These are phyloP conservation scores for Frankliniella intonsa DNA, from an alignment of 2,888 invertebrate species.

Conservation along the genomic window DNA sequence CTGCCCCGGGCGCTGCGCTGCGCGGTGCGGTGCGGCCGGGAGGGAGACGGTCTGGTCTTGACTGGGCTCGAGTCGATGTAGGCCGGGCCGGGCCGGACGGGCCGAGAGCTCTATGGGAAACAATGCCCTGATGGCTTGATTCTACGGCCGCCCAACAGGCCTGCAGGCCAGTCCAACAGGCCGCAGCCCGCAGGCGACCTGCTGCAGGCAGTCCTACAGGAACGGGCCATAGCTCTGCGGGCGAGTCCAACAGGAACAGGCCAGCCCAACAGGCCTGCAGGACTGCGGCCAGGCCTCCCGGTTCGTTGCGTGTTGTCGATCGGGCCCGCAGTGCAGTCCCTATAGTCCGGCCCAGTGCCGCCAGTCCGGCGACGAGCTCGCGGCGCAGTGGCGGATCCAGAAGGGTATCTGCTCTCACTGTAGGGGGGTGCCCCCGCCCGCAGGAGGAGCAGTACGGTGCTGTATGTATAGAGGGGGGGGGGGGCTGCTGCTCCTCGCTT, in stretches of 20 bases:
- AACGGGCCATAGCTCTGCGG: no score
- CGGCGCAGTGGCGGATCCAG: no score
- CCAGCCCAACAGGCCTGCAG: not conserved
- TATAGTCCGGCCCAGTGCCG: no score
- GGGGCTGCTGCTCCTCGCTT: no score
- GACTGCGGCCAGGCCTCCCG: not conserved
- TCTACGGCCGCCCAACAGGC: not conserved
- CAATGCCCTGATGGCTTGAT: constrained; percentile 20
- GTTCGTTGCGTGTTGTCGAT: not conserved
- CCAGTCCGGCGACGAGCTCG: no score
- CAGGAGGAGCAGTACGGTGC: no score
- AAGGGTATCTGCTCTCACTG: no score
- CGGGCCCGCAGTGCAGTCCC: no score
- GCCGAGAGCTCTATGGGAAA: constrained; percentile 12
- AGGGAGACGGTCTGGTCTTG: not conserved
- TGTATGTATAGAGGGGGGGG: no score
- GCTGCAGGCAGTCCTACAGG: no score
- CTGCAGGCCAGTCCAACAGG: not conserved
- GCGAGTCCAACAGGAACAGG: not conserved
- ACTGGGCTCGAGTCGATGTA: not conserved
- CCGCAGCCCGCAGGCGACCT: not conserved
- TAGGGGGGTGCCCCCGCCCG: no score
- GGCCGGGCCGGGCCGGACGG: not conserved
- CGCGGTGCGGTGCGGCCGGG: not conserved
- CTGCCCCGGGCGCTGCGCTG: not conserved